Evolutionary conservation across 2,113 vertebrate species (phyloP).

Genomic region (Oxygymnocypris stewartii): DNA sequence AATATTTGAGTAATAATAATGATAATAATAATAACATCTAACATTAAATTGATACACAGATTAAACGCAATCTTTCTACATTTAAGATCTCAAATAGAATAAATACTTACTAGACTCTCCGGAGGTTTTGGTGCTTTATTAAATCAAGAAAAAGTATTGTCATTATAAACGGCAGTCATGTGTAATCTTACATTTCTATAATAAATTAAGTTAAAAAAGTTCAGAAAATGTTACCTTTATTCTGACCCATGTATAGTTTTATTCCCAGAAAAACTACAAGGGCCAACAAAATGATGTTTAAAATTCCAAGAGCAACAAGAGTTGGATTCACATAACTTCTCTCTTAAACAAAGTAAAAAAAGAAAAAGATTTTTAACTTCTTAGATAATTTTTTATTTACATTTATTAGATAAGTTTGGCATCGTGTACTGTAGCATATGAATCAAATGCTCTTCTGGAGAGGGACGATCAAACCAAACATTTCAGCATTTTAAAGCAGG

Average conservation of each 20-base stretch:
- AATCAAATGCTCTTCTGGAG: background rate
- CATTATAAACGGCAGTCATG: background rate
- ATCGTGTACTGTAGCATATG: background rate
- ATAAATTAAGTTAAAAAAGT: background rate
- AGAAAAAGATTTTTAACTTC: too few relatives aligned
- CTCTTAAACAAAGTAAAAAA: background rate
- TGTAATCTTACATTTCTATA: background rate
- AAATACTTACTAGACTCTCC: background rate
- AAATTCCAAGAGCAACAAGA: conserved; percentile 10
- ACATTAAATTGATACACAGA: background rate
- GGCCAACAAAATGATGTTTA: conserved; percentile 3
- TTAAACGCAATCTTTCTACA: too few relatives aligned
- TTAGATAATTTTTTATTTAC: background rate
- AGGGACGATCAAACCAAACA: background rate
- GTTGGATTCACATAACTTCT: background rate
- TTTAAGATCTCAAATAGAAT: background rate
- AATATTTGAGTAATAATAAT: too few relatives aligned
- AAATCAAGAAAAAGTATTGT: background rate
- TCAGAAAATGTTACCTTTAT: background rate
- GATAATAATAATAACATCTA: too few relatives aligned
- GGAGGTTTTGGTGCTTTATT: background rate
- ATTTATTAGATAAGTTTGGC: background rate
- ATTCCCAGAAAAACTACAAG: conserved; percentile 18
- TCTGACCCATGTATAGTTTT: background rate
- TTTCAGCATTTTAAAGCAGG: too few relatives aligned